Percentiles rank a stretch among this genome's conserved stretches.
Conservation (phyloP, 2,888 invertebrate genomes). For the Rhopalosiphum nymphaeae region DNA sequence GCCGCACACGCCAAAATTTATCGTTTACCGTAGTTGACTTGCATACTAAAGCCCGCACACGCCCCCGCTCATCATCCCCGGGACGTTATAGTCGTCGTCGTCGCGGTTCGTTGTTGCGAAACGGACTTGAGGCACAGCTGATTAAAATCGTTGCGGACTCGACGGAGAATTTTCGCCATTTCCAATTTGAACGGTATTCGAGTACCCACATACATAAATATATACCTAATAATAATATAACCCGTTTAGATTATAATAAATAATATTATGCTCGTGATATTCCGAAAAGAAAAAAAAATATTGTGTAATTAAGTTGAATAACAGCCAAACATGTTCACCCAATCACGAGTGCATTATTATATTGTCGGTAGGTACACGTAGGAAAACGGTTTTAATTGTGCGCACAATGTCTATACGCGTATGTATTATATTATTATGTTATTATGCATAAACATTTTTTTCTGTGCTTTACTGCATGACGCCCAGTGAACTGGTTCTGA, state of each 20-base stretch:
- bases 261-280: conserved; percentile 51
- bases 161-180: not conserved
- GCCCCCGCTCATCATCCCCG: not conserved
- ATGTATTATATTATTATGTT: not conserved
- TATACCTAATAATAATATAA: conserved; percentile 7
- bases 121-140: not conserved
- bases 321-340: conserved; percentile 45
- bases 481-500: conserved; percentile 34
- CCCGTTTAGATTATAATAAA: conserved; percentile 55
- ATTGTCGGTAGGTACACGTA: not conserved
- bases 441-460: not conserved
- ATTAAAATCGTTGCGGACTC: not conserved
- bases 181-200: not conserved
- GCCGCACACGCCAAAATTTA: not conserved
- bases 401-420: not conserved
- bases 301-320: conserved; percentile 60
- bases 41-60: not conserved
- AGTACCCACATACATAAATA: not conserved
- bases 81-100: not conserved
- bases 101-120: not conserved
- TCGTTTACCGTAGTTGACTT: not conserved
- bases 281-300: conserved; percentile 36
- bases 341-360: conserved; percentile 26
- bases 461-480: conserved; percentile 38
- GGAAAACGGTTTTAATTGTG: conserved; percentile 37